phyloP scores from a whole-genome alignment of 53 echinoderm and acorn worm species.

The Echinometra lucunter region DNA sequence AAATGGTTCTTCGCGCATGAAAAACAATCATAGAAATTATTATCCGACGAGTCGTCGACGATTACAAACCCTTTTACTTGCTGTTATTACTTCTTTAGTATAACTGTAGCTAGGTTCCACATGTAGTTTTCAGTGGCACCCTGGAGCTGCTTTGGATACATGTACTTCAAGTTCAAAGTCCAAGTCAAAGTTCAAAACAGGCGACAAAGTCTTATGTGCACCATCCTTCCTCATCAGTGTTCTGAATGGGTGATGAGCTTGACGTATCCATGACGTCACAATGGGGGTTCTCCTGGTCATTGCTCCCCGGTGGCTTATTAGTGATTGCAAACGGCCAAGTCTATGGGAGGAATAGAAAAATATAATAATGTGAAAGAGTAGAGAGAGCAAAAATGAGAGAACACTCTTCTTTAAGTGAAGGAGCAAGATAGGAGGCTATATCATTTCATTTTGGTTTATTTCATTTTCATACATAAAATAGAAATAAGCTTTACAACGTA shows the following conservation, averaged over 20 bases:
- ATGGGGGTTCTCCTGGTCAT: not conserved
- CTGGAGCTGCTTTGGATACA: not conserved
- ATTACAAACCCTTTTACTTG: no score
- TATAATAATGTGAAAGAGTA: not conserved
- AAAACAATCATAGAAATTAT: no score
- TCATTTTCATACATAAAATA: no score
- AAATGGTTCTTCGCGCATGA: no score
- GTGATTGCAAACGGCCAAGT: constrained; percentile 64
- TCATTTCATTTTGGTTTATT: no score
- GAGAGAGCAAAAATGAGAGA: not conserved
- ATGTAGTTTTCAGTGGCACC: not conserved
- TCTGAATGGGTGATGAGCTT: constrained; percentile 57
- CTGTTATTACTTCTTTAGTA: no score
- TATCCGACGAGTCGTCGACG: no score
- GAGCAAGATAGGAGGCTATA: no score
- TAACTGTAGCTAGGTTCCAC: no score
- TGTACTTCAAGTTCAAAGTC: not conserved
- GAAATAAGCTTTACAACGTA: no score
- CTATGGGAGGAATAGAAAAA: not conserved
- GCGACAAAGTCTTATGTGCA: constrained; percentile 42
- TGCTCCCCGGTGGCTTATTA: constrained; percentile 23
- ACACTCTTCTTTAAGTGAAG: no score
- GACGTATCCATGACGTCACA: constrained; percentile 62
- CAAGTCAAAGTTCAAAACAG: not conserved
- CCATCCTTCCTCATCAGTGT: constrained; percentile 48